phyloP scores from a whole-genome alignment of 2,113 vertebrate species.

The Danionella cerebrum region DNA sequence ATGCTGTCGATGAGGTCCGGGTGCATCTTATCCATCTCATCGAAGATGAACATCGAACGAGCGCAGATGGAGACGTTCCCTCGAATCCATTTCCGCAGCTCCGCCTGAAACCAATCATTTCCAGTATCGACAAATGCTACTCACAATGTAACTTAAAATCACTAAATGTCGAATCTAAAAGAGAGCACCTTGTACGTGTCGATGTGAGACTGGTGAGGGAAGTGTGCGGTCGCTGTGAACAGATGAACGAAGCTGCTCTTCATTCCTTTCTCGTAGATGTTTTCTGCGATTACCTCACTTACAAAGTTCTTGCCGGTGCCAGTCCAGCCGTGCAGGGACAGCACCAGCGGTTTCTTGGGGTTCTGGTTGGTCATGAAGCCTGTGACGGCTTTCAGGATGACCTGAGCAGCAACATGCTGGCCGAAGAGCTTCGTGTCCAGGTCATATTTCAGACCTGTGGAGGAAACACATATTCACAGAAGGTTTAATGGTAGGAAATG shows the following conservation, averaged over 20 bases:
- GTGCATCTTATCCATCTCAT: constrained; percentile 94
- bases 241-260: constrained; percentile 79
- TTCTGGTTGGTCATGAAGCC: constrained; percentile 78
- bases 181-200: constrained; percentile 62
- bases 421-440: constrained; percentile 80
- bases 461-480: too few species aligned
- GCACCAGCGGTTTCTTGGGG: constrained; percentile 84
- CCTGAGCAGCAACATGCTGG: constrained; percentile 81
- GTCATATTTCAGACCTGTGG: constrained; percentile 68
- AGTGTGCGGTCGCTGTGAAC: constrained; percentile 81
- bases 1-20: constrained; percentile 86
- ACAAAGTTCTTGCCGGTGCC: constrained; percentile 93
- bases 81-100: constrained; percentile 82
- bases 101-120: too few species aligned
- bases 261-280: constrained; percentile 76
- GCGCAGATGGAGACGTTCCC: constrained; percentile 79
- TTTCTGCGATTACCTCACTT: constrained; percentile 78
- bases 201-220: constrained; percentile 53
- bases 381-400: constrained; percentile 77
- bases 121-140: background rate
- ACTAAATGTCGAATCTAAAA: background rate
- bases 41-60: constrained; percentile 86
- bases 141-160: too few species aligned
- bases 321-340: constrained; percentile 90
- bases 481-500: too few species aligned